Evolutionary conservation across 2,113 vertebrate species (phyloP).

Genomic region (Ceratotherium simum): DNA sequence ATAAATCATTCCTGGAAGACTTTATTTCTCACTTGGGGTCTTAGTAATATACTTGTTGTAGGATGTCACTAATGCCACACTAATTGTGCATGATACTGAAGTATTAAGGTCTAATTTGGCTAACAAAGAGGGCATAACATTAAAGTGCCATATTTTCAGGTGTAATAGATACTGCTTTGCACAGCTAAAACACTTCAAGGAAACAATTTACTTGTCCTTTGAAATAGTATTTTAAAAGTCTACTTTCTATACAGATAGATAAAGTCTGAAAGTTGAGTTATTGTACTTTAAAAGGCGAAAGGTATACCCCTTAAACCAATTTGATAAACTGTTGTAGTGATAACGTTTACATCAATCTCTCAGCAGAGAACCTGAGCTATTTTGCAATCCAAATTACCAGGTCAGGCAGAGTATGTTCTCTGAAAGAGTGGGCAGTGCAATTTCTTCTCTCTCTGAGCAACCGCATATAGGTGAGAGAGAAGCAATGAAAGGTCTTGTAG

Average conservation of each 20-base stretch:
- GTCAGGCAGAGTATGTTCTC: not conserved
- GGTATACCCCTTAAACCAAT: not conserved
- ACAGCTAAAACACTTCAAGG: not conserved
- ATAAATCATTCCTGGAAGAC: slow-evolving; percentile 66
- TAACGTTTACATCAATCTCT: not conserved
- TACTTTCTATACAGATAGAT: not conserved
- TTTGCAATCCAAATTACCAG: not conserved
- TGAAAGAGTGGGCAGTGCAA: not conserved
- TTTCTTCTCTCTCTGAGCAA: not conserved
- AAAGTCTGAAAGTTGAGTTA: slow-evolving; percentile 20
- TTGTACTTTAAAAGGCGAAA: slow-evolving; percentile 2
- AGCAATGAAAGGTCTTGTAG: not conserved
- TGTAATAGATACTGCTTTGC: not conserved
- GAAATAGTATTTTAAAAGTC: slow-evolving; percentile 22
- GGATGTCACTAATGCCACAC: not conserved
- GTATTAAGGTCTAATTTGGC: slow-evolving; percentile 30
- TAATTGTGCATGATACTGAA: not conserved
- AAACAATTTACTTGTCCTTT: not conserved
- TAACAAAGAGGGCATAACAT: not conserved
- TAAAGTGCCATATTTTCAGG: not conserved
- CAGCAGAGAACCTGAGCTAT: not conserved
- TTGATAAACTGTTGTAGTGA: not conserved
- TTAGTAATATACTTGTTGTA: slow-evolving; percentile 37
- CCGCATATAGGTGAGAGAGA: not conserved
- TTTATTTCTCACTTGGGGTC: slow-evolving; percentile 39